phyloP scores from a whole-genome alignment of 2,888 invertebrate species.

The Dastarcus helophoroides region DNA sequence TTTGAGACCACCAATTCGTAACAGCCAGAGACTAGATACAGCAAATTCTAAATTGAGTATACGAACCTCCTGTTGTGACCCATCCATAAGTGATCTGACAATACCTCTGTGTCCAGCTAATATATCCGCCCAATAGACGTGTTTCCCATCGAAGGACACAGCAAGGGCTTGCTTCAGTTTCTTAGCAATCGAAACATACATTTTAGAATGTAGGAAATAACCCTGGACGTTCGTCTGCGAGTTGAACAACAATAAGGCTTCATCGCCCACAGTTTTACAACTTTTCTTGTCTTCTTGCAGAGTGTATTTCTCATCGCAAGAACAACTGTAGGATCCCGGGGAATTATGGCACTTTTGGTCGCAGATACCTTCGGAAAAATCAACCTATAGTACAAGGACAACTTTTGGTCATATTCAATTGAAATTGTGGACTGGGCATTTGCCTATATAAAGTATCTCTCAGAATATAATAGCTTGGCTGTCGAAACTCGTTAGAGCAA shows the following conservation, averaged over 20 bases:
- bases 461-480: too few species aligned
- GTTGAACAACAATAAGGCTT: constrained; percentile 58
- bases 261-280: constrained; percentile 46
- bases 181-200: constrained; percentile 39
- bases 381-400: too few species aligned
- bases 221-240: constrained; percentile 54
- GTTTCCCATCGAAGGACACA: constrained; percentile 56
- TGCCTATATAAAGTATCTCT: too few species aligned
- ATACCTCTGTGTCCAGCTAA: constrained; percentile 60
- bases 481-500: too few species aligned
- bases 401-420: too few species aligned
- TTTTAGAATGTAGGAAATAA: constrained; percentile 45
- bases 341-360: constrained; percentile 56
- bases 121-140: constrained; percentile 70
- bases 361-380: constrained; percentile 44
- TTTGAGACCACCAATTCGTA: too few species aligned
- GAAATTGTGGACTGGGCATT: too few species aligned
- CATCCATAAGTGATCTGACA: constrained; percentile 50
- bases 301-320: constrained; percentile 48
- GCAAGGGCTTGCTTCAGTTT: constrained; percentile 51
- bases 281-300: constrained; percentile 41
- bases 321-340: constrained; percentile 48
- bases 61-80: constrained; percentile 48
- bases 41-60: too few species aligned
- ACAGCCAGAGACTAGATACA: too few species aligned